Base-by-base conservation (phyloP, 2,797 vertebrate species). In the Phoeniculus purpureus region DNA sequence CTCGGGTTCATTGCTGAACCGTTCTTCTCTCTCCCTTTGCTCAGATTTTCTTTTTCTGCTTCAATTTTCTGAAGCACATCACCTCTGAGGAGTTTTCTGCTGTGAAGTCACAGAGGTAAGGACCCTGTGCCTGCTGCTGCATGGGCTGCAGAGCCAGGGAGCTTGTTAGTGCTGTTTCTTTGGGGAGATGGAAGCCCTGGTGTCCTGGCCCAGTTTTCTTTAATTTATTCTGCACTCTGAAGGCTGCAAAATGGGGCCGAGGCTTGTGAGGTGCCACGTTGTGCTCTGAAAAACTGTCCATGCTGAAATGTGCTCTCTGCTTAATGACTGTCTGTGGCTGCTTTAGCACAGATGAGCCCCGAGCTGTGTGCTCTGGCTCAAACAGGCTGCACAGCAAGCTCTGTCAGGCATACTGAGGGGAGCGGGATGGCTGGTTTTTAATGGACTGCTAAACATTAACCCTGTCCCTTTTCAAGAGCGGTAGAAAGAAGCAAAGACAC, bases 61-160 rank as follows among this genome's bases (percentile, higher is more conserved):
- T 99, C 98, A 99, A 99, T 99, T 99, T 99, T 99, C 98, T 99
- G 99, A 99, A 99, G 99, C 99, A 99, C 97, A 99, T 99, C 96
- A 98, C 98, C 97, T 99, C 98, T 78, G 99, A 99, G 97, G 99
- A 98, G 97, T 99, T 99, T 97, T 99, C 99, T 96, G 98, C 98
- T 87, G 94, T 98, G 93, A 99, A 97, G 97, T 98, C 98, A 91
- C 98, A 97, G 90, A 99, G 99, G 99, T 99, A 96, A 96, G 98
- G 94, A 85, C 67, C 78, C 81, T 93, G 47, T 82, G 74, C 65
- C 79, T 88, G 79, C 85, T 75, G 27, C 81, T 85, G 85, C 76
- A 80, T 59, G 92, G 77, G 40, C 83, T 81, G 68, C 76, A 86
- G 93, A 89, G 79, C 85, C 37, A 67, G 60, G 81, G 88, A 81